Conservation (phyloP, 2,797 vertebrate genomes). For the Neosilurus hyrtlii region DNA sequence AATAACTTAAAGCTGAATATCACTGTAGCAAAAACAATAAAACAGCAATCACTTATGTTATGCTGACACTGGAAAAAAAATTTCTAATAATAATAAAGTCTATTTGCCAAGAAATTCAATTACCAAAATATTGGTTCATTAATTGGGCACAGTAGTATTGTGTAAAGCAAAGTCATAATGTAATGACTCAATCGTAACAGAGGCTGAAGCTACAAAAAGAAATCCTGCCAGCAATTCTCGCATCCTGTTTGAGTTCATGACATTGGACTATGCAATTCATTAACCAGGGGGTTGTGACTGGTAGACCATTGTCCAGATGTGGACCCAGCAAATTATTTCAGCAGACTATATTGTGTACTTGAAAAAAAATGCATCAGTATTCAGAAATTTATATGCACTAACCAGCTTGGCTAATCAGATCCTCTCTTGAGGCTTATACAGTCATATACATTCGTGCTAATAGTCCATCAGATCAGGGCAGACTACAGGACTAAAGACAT, state of each 20-base stretch:
- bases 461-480: not conserved
- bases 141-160: constrained; percentile 34
- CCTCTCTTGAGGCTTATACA: not conserved
- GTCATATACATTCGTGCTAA: not conserved
- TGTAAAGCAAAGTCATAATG: constrained; percentile 41
- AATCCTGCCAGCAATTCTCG: constrained; percentile 10
- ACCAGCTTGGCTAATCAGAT: not conserved
- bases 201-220: not conserved
- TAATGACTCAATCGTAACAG: constrained; percentile 43
- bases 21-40: constrained; percentile 56
- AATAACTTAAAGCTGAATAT: constrained; percentile 57
- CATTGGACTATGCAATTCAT: not conserved
- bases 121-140: constrained; percentile 46
- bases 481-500: not conserved
- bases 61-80: constrained; percentile 46
- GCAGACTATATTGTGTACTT: not conserved
- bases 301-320: not conserved
- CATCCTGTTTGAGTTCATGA: constrained; percentile 21
- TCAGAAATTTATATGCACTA: not conserved
- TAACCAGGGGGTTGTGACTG: not conserved
- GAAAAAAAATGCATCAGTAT: not conserved
- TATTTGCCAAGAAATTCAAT: constrained; percentile 46
- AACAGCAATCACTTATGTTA: constrained; percentile 52
- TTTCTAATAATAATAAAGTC: constrained; percentile 47
- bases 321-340: not conserved